These are phyloP conservation scores for Phragmatobia fuliginosa DNA, from an alignment of 2,888 invertebrate genomes.

Conservation along the genomic window DNA sequence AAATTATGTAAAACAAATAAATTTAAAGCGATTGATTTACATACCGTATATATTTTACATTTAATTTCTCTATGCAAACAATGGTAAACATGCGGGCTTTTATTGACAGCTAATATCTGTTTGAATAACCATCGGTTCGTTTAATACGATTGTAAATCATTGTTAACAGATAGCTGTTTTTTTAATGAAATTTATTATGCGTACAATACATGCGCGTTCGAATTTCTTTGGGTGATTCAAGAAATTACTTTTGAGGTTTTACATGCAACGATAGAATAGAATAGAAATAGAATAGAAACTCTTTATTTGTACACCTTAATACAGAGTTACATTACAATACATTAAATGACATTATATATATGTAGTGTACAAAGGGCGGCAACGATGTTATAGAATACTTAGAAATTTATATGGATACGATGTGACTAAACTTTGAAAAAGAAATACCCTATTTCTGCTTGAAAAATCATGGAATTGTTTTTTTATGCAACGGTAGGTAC, in stretches of 20 bases:
- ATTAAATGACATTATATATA: too few relatives aligned
- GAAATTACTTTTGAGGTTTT: slow-evolving; percentile 40
- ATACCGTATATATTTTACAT: slow-evolving; percentile 43
- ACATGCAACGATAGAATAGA: slow-evolving; percentile 37
- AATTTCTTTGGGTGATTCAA: slow-evolving; percentile 54
- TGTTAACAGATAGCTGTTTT: slow-evolving; percentile 68
- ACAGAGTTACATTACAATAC: too few relatives aligned
- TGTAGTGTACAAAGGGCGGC: too few relatives aligned
- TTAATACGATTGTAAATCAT: slow-evolving; percentile 73
- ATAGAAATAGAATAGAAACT: too few relatives aligned
- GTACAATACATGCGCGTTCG: slow-evolving; percentile 64
- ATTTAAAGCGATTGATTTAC: slow-evolving; percentile 49
- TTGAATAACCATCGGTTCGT: slow-evolving; percentile 72
- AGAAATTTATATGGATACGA: too few relatives aligned
- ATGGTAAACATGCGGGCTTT: slow-evolving; percentile 70
- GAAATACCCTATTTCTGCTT: too few relatives aligned
- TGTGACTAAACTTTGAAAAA: neutral
- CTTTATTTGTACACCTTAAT: too few relatives aligned
- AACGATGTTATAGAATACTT: neutral
- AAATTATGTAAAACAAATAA: slow-evolving; percentile 25
- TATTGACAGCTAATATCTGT: slow-evolving; percentile 76
- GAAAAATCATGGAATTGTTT: neutral
- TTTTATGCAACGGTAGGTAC: neutral
- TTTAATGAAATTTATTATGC: slow-evolving; percentile 75
- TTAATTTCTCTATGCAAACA: slow-evolving; percentile 49